phyloP scores from a whole-genome alignment of 35 echinoderm and acorn worm species.

The Acanthaster planci region DNA sequence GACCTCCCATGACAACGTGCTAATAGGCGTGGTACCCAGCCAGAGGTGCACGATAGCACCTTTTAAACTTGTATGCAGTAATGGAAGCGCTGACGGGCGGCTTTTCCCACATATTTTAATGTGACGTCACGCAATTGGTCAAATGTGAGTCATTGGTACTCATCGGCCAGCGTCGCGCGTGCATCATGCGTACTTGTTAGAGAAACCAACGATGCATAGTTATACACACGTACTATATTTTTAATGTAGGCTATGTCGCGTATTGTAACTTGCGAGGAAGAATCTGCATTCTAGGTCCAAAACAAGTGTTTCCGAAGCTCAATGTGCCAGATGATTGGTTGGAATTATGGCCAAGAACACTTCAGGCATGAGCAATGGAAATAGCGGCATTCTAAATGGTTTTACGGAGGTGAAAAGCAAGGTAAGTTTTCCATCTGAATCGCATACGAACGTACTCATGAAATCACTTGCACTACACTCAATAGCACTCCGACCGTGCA shows the following conservation, averaged over 20 bases:
- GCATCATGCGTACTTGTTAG: background rate
- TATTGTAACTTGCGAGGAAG: background rate
- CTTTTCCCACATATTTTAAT: slow-evolving; percentile 7
- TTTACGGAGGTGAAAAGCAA: slow-evolving; percentile 21
- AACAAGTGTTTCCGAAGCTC: slow-evolving; percentile 9
- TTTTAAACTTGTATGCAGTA: slow-evolving; percentile 22
- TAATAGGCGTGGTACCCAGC: slow-evolving; percentile 2
- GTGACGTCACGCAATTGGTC: slow-evolving; percentile 18
- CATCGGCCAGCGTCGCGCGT: background rate
- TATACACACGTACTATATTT: no score
- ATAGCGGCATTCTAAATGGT: background rate
- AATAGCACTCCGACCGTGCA: background rate
- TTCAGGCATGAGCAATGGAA: slow-evolving; percentile 24
- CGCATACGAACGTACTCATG: background rate
- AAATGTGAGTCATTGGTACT: background rate
- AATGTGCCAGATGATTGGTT: background rate
- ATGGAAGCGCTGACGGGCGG: no score
- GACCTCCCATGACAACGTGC: background rate
- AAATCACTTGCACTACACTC: background rate
- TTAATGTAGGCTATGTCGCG: background rate
- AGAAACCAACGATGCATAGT: no score
- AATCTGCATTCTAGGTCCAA: background rate
- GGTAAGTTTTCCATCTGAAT: background rate
- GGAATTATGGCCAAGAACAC: slow-evolving; percentile 1
- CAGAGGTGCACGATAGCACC: background rate